Evolutionary conservation across 2,888 invertebrate genomes (phyloP), one percentile per base, ranked within the genome.

Genomic region (Lagria hirta): DNA sequence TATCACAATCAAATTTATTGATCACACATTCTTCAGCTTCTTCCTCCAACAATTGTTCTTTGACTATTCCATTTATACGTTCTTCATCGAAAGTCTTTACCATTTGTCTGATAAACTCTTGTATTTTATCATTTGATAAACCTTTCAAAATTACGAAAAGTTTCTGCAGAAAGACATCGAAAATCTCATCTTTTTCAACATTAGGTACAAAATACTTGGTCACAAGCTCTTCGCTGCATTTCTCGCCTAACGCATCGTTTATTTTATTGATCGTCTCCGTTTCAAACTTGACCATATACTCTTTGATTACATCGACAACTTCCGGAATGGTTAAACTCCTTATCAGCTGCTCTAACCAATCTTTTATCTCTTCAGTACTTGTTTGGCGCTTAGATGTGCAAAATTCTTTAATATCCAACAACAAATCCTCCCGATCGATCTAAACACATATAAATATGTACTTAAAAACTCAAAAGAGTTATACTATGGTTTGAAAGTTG

Each of bases 1-100:
- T 43, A 21, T 43, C 43, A 32, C 32, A 26, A 21, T 37, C 12
- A 24, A 24, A 29, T 15, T 30, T 30, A 10, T 12, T 8, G n/a
- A n/a, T n/a, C 11, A 27, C 17, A 16, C 40, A 20, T 21, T 47
- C 30, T 20, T 37, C 28, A 41, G 35, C 8, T 37, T 45, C 16
- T 27, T 45, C 12, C 16, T 33, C 18, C 4, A 14, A 12, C 3
- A 24, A 5, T 11, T n/a, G 3, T 14, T 16, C 13, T 11, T 13
- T 28, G 11, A 8, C 5, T 17, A 8, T 7, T 17, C 15, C 10
- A 3, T 40, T 23, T 23, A 24, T 24, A 7, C 6, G 10, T 5
- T 8, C 26, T 14, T 26, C 20, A 6, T 6, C 13, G 7, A 33
- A 17, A 5, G 12, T 4, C 14, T 15, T 23, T 12, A 13, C n/a